These are phyloP conservation scores for Mechanitis messenoides DNA, from an alignment of 2,888 invertebrate genomes.

Conservation along the genomic window DNA sequence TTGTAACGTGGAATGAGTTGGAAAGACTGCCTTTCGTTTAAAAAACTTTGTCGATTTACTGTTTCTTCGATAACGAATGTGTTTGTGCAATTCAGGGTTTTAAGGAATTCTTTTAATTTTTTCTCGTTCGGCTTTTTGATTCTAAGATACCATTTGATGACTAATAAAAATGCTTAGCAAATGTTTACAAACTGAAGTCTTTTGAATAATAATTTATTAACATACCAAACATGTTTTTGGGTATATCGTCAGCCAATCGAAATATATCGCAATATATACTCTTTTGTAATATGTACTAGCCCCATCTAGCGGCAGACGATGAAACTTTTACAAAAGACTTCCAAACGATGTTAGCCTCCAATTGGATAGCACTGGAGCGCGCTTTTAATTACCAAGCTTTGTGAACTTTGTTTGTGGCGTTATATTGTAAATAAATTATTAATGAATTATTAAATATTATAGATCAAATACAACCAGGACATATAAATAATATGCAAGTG, in stretches of 20 bases:
- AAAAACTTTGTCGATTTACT: constrained; percentile 26
- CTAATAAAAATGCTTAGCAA: no score
- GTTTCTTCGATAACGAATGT: constrained; percentile 23
- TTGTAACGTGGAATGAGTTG: constrained; percentile 16
- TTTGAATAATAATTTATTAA: no score
- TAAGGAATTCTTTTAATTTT: constrained; percentile 16
- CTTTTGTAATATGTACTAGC: constrained; percentile 3
- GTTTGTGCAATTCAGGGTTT: constrained; percentile 19
- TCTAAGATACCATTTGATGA: no score
- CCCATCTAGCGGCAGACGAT: constrained; percentile 13
- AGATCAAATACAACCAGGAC: no score
- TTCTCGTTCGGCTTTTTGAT: background rate
- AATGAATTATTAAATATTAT: no score
- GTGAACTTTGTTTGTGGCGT: background rate
- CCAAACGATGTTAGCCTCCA: background rate
- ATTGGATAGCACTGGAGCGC: constrained; percentile 5
- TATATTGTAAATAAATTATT: no score
- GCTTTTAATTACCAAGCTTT: background rate
- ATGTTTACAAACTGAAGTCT: no score
- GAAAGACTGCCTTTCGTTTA: constrained; percentile 22
- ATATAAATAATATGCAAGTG: no score
- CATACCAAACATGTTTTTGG: no score
- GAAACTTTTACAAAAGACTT: constrained; percentile 11
- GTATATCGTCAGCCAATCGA: background rate
- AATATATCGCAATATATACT: background rate